These are phyloP conservation scores for Scolopax mira DNA, from an alignment of 2,113 vertebrate genomes.

Conservation along the genomic window DNA sequence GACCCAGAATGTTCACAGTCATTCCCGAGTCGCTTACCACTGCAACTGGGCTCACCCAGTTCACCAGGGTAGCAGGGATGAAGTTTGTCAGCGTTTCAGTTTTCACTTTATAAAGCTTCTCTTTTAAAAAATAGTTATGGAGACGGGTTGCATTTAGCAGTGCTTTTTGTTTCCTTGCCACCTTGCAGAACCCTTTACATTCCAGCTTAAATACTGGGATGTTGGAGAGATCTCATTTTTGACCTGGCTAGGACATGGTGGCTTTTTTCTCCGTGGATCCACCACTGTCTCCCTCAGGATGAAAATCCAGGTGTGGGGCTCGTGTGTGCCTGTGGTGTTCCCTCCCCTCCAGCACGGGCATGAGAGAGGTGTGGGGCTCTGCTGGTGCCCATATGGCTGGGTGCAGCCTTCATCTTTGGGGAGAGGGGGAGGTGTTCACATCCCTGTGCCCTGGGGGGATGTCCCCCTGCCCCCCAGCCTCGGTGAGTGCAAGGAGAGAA, in stretches of 20 bases:
- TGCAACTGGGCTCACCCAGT: rapidly evolving
- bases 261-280: rapidly evolving
- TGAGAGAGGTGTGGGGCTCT: rapidly evolving
- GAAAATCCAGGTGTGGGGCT: neutral
- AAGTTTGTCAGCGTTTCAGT: neutral
- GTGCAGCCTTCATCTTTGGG: rapidly evolving
- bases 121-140: neutral
- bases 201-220: neutral
- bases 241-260: neutral
- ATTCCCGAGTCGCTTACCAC: rapidly evolving
- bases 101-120: neutral
- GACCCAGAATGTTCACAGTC: rapidly evolving
- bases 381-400: rapidly evolving
- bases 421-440: rapidly evolving
- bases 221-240: neutral
- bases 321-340: rapidly evolving
- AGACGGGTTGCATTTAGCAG: neutral
- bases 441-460: rapidly evolving
- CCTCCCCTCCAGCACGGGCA: neutral
- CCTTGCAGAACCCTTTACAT: neutral
- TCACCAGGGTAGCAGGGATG: neutral
- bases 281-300: neutral
- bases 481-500: neutral
- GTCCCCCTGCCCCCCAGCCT: neutral
- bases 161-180: neutral